Evolutionary conservation across 2,797 vertebrate species (phyloP).

Genomic region (Gallirallus australis): DNA sequence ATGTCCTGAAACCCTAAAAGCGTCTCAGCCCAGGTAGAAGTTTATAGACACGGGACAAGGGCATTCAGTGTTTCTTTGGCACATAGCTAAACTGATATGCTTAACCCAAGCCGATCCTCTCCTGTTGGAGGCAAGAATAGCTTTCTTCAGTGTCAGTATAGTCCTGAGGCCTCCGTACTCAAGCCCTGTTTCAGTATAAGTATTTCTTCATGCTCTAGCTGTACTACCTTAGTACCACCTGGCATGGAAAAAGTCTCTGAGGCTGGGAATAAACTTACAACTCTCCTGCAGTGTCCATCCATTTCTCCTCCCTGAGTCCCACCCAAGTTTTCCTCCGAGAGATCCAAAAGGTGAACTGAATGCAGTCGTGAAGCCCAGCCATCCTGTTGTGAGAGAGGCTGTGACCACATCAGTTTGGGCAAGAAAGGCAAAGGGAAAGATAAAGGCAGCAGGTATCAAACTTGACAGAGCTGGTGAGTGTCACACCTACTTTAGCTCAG

Average conservation of each 20-base stretch:
- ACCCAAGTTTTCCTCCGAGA: no score
- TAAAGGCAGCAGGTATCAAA: not conserved
- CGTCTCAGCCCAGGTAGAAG: not conserved
- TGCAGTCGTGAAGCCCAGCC: not conserved
- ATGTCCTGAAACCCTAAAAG: not conserved
- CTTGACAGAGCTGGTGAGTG: fast-evolving
- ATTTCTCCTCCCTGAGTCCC: not conserved
- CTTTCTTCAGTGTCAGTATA: not conserved
- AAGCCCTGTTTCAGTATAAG: not conserved
- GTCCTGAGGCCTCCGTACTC: not conserved
- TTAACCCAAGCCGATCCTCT: not conserved
- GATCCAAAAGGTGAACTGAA: not conserved
- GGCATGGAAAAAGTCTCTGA: not conserved
- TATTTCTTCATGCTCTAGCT: not conserved
- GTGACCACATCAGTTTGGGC: fast-evolving
- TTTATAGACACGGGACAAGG: not conserved
- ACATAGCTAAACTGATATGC: not conserved
- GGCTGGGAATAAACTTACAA: not conserved
- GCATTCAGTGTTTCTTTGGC: not conserved
- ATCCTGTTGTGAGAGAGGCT: not conserved
- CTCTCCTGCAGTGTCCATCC: not conserved
- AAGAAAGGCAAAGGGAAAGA: not conserved
- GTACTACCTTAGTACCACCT: not conserved
- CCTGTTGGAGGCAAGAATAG: not conserved
- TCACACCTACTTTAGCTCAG: not conserved